phyloP scores from a whole-genome alignment of 2,888 invertebrate genomes.

The Gonocerus acuteangulatus region DNA sequence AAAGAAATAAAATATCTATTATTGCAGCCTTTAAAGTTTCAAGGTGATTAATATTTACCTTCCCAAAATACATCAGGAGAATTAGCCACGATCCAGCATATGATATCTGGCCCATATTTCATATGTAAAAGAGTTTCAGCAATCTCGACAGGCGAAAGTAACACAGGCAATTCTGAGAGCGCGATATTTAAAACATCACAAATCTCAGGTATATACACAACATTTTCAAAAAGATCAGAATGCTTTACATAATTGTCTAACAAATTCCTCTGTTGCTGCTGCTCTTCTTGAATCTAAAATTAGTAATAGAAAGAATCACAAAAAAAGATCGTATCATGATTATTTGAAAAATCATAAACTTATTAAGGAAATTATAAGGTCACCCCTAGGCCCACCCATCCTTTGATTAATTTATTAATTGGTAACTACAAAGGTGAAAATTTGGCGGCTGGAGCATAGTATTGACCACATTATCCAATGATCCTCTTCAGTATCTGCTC shows the following conservation, averaged over 20 bases:
- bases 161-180: slow-evolving; percentile 81
- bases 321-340: neutral
- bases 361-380: neutral
- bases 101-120: slow-evolving; percentile 79
- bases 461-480: neutral
- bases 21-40: neutral
- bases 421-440: too few species aligned
- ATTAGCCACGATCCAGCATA: slow-evolving; percentile 87
- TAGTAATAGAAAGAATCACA: neutral
- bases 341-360: neutral
- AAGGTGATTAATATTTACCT: slow-evolving; percentile 47
- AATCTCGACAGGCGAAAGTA: slow-evolving; percentile 72
- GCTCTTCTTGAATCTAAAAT: slow-evolving; percentile 33
- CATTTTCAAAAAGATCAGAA: slow-evolving; percentile 89
- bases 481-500: neutral
- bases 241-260: slow-evolving; percentile 53
- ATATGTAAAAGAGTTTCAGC: slow-evolving; percentile 83
- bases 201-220: slow-evolving; percentile 89
- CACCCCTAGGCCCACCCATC: too few species aligned
- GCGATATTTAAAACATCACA: slow-evolving; percentile 91
- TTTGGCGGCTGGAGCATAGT: too few species aligned
- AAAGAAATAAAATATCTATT: too few species aligned
- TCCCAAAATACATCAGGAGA: slow-evolving; percentile 89
- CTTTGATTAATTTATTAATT: too few species aligned
- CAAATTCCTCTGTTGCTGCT: slow-evolving; percentile 44